Percentiles rank a stretch among this genome's conserved stretches.
phyloP scores from a whole-genome alignment of 2,797 vertebrate genomes.

The Macropus fuliginosus region DNA sequence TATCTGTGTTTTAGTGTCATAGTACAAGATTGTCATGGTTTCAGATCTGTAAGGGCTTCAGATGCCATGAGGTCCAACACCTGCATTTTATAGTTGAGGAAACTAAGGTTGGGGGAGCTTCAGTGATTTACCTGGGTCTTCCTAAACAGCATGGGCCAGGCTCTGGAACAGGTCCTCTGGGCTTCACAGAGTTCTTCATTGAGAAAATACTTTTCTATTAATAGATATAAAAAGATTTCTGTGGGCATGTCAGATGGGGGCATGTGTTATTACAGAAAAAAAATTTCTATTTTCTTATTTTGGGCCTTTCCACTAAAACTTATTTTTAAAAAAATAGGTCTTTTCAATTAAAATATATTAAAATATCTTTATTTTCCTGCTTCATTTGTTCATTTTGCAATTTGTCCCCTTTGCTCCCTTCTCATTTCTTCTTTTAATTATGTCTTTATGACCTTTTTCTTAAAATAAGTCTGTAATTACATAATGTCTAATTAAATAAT shows the following conservation, averaged over 20 bases:
- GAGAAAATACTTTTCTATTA: not conserved
- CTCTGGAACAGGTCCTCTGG: not conserved
- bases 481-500: not conserved
- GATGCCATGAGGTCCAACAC: not conserved
- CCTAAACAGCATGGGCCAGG: not conserved
- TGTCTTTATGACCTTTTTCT: conserved; percentile 1
- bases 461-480: conserved; percentile 6
- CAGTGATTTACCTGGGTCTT: not conserved
- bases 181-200: not conserved
- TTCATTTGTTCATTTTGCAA: not conserved
- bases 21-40: not conserved
- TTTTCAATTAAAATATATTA: not conserved
- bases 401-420: not conserved
- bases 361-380: conserved; percentile 11
- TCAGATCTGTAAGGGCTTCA: not conserved
- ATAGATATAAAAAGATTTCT: not conserved
- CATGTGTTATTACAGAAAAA: not conserved
- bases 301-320: not conserved
- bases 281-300: not conserved
- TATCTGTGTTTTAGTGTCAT: not conserved
- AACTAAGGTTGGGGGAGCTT: not conserved
- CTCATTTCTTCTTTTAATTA: conserved; percentile 11
- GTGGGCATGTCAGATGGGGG: not conserved
- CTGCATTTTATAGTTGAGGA: not conserved
- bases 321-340: not conserved